phyloP scores from a whole-genome alignment of 2,888 invertebrate genomes.

The Rotaria socialis region DNA sequence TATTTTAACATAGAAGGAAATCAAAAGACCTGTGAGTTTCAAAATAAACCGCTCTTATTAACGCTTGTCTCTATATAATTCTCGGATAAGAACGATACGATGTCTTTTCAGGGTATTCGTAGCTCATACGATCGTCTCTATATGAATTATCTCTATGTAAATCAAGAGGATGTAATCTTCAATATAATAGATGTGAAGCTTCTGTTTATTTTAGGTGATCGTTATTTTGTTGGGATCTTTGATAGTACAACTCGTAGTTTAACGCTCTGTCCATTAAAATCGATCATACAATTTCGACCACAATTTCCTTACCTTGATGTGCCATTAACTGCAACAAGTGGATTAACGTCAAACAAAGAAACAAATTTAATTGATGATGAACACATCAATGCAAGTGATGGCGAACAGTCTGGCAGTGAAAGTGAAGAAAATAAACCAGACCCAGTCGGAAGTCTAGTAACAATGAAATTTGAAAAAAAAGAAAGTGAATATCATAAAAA shows the following conservation, averaged over 20 bases:
- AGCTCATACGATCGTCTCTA: too few relatives aligned
- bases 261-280: constrained; percentile 2
- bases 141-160: too few relatives aligned
- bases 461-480: constrained; percentile 35
- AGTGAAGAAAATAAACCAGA: constrained; percentile 9
- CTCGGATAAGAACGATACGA: too few relatives aligned
- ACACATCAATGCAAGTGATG: not conserved
- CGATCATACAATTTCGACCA: not conserved
- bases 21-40: too few relatives aligned
- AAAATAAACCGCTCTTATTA: too few relatives aligned
- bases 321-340: not conserved
- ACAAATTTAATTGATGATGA: not conserved
- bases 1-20: too few relatives aligned
- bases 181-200: too few relatives aligned
- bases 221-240: not conserved
- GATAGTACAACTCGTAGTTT: not conserved
- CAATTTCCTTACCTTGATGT: constrained; percentile 6
- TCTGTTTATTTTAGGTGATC: not conserved
- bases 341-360: not conserved
- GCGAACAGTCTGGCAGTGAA: constrained; percentile 1
- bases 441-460: not conserved
- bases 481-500: constrained; percentile 37
- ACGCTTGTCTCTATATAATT: too few relatives aligned
- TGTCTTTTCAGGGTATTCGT: too few relatives aligned
- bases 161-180: too few relatives aligned